These are phyloP conservation scores for Trematomus loennbergii DNA, from an alignment of 2,113 vertebrate species.

Conservation along the genomic window DNA sequence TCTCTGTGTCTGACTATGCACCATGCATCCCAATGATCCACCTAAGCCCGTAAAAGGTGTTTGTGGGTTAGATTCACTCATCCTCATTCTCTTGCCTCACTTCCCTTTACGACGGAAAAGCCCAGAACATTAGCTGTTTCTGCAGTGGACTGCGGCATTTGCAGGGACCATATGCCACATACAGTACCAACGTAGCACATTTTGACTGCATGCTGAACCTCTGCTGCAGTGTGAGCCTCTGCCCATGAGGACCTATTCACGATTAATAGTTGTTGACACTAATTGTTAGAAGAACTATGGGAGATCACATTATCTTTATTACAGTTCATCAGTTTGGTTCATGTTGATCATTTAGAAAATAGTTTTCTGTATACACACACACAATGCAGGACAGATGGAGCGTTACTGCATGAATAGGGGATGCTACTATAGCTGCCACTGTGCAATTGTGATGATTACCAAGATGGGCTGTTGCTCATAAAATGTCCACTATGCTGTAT, in stretches of 20 bases:
- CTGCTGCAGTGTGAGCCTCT: conserved; percentile 44
- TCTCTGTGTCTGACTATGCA: conserved; percentile 45
- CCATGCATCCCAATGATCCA: conserved; percentile 72
- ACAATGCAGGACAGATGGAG: conserved; percentile 40
- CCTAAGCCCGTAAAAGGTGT: conserved; percentile 71
- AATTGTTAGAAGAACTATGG: conserved; percentile 13
- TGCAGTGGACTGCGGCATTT: conserved; percentile 76
- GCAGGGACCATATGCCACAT: conserved; percentile 58
- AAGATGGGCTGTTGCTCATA: conserved; percentile 6
- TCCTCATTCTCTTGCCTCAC: conserved; percentile 75
- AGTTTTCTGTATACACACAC: background rate
- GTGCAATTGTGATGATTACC: conserved; percentile 14
- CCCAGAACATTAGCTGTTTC: conserved; percentile 71
- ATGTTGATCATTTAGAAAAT: conserved; percentile 22
- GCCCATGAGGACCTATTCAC: conserved; percentile 31
- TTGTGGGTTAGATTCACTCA: conserved; percentile 65
- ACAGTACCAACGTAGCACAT: conserved; percentile 28
- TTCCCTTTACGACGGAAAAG: conserved; percentile 78
- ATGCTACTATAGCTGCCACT: background rate
- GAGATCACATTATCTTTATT: conserved; percentile 30
- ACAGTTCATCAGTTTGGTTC: conserved; percentile 5
- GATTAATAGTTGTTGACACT: conserved; percentile 2
- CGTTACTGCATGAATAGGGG: conserved; percentile 16
- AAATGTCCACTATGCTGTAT: background rate
- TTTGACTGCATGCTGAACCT: conserved; percentile 46